Evolutionary conservation across 2,888 invertebrate genomes (phyloP).

Genomic region (Drosophila seclusa): DNA sequence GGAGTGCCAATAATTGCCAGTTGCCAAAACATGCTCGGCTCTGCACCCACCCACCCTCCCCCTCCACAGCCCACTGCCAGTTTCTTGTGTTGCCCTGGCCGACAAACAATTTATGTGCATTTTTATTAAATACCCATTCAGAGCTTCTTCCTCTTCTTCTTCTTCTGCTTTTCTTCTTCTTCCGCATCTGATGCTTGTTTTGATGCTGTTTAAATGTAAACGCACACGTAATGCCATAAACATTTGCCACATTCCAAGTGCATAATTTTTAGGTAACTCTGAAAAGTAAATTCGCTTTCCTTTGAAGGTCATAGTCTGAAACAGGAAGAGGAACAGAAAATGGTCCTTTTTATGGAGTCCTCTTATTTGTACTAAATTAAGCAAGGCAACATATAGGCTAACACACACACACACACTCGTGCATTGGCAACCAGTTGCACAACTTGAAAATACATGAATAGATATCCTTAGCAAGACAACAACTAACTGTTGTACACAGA

Average conservation of each 20-base stretch:
- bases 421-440: constrained; percentile 43
- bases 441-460: constrained; percentile 39
- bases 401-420: constrained; percentile 18
- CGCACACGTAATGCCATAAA: constrained; percentile 46
- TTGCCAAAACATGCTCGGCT: background rate
- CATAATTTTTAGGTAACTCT: background rate
- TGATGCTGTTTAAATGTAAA: constrained; percentile 24
- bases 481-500: background rate
- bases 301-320: constrained; percentile 19
- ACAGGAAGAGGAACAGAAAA: constrained; percentile 1
- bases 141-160: background rate
- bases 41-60: background rate
- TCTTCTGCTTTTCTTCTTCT: background rate
- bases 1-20: constrained; percentile 17
- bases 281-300: constrained; percentile 1
- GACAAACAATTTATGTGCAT: constrained; percentile 67
- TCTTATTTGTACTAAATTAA: constrained; percentile 64
- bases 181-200: background rate
- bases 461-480: constrained; percentile 5
- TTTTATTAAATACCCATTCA: constrained; percentile 72
- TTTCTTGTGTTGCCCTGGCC: background rate
- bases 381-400: constrained; percentile 26
- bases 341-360: constrained; percentile 35
- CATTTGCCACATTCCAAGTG: constrained; percentile 26
- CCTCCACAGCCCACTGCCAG: background rate